Base-by-base conservation (phyloP, 2,888 invertebrate genomes). In the Hetaerina titia region DNA sequence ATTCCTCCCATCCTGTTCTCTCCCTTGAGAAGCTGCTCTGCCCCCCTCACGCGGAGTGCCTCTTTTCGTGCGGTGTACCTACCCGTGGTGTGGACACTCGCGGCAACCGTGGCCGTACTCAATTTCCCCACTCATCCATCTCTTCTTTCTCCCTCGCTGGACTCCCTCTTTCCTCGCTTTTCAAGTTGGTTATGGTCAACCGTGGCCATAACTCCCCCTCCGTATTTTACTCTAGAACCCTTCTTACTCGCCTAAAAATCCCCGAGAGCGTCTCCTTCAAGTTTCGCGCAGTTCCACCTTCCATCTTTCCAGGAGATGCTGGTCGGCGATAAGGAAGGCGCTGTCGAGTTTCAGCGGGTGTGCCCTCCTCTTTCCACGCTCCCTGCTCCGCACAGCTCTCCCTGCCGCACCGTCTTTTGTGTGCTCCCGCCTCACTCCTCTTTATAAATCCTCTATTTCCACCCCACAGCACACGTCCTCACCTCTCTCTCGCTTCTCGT, bases 61-160 rank as follows among this genome's bases (percentile, higher is more conserved):
- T 31, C 81, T 81, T 81, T 31, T 31, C n/a, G 25, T 81, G 81
- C 81, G 81, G 81, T 81, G 81, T 81, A 15, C 81, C 81, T 22
- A 45, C 45, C 45, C 1, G 45, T 45, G 45, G 45, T 45, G 31
- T 9, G 81, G n/a, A n/a, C 69, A 8, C 69, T 69, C 69, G n/a
- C 69, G 69, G 69, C 45, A 45, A 4, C 45, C 45, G 45, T 45
- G 19, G 81, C 81, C 81, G 11, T 25, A 25, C 25, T 81, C 81
- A 25, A 25, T 31, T 81, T 31, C 81, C 17, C 9, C 19, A 81
- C 81, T 31, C 31, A 6, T 15, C n/a, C 7, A 7, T n/a, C 74
- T 9, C 25, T 31, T 31, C 25, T 15, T 31, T 22, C 25, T 13
- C 25, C 25, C 11, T 81, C 81, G 11, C 69, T 22, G 31, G 31